Base-by-base conservation (phyloP, 2,113 vertebrate species). In the Pseudolaguvia tuberculata region DNA sequence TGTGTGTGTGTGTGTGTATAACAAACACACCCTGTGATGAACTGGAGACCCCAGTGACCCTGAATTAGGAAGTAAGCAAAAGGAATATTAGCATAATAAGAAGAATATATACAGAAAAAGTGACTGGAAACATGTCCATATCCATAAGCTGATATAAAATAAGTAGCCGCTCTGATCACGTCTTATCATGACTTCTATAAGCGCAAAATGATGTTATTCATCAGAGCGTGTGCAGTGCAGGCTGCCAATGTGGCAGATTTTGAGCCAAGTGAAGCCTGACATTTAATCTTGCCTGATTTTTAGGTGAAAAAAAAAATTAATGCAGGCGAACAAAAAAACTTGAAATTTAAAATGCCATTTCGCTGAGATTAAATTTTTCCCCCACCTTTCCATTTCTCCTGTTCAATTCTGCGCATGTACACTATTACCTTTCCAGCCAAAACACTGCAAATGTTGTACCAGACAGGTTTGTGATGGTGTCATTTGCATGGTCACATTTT, bases 251-350 rank as follows among this genome's bases (percentile, higher is more conserved):
- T 23, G 63, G 39, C 48, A 65, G 48, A 53, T 45, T 20, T 42
- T 31, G 8, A 53, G 17, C 47, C 29, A 63, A 53, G 20, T 45
- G 25, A 29, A 65, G 59, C 18, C 48, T 42, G 72, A 65, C 59
- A 65, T 65, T 65, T 74, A 65, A 65, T 65, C 72, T 74, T 42
- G 29, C 53, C 21, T 63, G 50, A 45, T 55, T 63, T 45, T 53
- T 23, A 23, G 4, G 13, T 31, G 15, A 12, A 47, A 57, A 56
- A 73, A 59, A 31, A 35, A 4, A 27, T 65, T 27, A 27, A 14
- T 21, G 29, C 50, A 74, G 29, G 31, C 4, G 8, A 55, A 25
- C 21, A 20, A 45, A 20, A 45, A 73, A 52, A 13, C 14, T 50
- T 25, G 10, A 73, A 63, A 29, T 65, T 50, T 27, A 50, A 50